Percentiles rank a stretch among this genome's conserved stretches.
These are phyloP conservation scores for Drosophila parabipectinata DNA, from an alignment of 1,140 invertebrate genomes.

Conservation along the genomic window DNA sequence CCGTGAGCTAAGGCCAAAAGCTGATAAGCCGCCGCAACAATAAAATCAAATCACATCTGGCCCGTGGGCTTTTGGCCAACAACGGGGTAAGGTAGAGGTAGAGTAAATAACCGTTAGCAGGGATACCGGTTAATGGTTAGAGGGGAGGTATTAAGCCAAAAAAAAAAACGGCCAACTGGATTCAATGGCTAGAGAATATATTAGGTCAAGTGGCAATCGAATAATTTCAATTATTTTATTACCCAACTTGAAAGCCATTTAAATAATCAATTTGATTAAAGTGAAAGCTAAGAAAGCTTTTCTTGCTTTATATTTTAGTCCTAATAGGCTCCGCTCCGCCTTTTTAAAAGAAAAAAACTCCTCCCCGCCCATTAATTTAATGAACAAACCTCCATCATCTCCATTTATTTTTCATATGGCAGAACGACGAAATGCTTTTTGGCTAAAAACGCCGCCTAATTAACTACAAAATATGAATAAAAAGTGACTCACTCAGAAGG, in stretches of 20 bases:
- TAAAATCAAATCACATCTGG: constrained; percentile 75
- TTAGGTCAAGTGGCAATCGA: constrained; percentile 1
- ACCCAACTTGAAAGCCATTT: background rate
- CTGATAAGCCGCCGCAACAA: constrained; percentile 78
- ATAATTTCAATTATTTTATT: background rate
- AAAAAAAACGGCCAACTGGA: background rate
- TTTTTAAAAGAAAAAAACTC: background rate
- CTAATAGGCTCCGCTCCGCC: background rate
- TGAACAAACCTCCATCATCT: constrained; percentile 20
- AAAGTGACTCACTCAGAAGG: constrained; percentile 37
- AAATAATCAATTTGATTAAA: background rate
- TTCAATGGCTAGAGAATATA: background rate
- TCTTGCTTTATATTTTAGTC: too few species aligned
- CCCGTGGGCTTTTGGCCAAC: constrained; percentile 14
- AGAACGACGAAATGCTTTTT: constrained; percentile 8
- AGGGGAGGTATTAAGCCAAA: background rate
- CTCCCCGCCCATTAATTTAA: constrained; percentile 17
- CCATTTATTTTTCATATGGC: constrained; percentile 34
- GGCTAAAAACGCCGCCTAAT: constrained; percentile 30
- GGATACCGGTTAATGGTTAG: constrained; percentile 1
- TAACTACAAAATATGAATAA: constrained; percentile 57
- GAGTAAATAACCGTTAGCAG: background rate
- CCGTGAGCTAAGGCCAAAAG: constrained; percentile 54
- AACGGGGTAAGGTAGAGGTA: constrained; percentile 3
- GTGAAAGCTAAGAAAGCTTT: background rate